Conservation (phyloP, 2,113 vertebrate genomes). For the Rhea americana region DNA sequence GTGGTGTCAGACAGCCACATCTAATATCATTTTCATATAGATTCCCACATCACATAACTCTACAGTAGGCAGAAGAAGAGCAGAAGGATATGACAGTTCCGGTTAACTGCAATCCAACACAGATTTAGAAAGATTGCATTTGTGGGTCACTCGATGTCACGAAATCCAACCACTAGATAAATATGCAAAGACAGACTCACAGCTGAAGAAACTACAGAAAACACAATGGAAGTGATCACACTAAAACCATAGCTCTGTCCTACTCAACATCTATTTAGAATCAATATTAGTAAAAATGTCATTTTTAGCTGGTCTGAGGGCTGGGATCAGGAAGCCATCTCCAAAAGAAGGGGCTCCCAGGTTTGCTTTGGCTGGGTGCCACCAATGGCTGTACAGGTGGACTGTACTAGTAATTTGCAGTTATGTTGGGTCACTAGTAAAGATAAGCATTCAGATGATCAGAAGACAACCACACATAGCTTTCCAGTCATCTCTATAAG, state of each 20-base stretch:
- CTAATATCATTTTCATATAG: not conserved
- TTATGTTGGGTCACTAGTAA: not conserved
- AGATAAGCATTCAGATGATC: not conserved
- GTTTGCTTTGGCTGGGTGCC: not conserved
- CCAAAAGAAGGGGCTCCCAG: not conserved
- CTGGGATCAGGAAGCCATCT: not conserved
- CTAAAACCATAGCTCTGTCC: not conserved
- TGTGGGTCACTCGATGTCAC: not conserved
- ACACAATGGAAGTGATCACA: fast-evolving
- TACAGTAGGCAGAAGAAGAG: not conserved
- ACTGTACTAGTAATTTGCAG: not conserved
- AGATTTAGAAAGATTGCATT: not conserved
- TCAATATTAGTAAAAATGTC: not conserved
- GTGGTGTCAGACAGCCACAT: not conserved
- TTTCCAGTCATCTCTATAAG: not conserved
- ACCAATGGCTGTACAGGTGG: not conserved
- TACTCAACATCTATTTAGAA: not conserved
- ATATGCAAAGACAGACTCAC: not conserved
- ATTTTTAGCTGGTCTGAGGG: not conserved
- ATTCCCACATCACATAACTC: not conserved
- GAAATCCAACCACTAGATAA: not conserved
- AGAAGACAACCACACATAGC: not conserved
- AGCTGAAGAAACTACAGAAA: not conserved
- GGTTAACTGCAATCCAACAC: not conserved
- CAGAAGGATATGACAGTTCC: not conserved